Conservation (phyloP, 2,113 vertebrate species). For the Orthonyx spaldingii region DNA sequence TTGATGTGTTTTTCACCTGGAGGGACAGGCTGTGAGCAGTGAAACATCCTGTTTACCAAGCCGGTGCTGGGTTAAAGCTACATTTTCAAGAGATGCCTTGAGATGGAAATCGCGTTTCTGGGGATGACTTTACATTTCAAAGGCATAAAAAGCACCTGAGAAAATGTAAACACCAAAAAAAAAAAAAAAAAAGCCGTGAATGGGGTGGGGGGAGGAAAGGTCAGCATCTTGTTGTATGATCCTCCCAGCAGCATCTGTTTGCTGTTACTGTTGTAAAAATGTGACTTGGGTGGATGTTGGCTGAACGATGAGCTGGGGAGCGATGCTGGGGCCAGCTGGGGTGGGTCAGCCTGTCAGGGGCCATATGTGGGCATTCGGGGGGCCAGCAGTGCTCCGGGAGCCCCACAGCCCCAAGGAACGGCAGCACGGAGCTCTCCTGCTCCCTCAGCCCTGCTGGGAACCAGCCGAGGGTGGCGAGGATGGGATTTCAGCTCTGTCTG, state of each 20-base stretch:
- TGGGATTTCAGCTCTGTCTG: not conserved
- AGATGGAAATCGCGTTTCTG: not conserved
- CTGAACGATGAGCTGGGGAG: not conserved
- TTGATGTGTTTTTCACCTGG: not conserved
- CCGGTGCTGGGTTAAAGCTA: not conserved
- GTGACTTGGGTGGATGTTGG: not conserved
- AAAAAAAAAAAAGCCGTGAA: not conserved
- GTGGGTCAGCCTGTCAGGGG: not conserved
- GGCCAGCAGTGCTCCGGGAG: not conserved
- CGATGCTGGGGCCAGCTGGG: no score
- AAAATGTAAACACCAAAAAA: not conserved
- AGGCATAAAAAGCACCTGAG: not conserved
- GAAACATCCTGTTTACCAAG: not conserved
- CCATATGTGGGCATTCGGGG: not conserved
- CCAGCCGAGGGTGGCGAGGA: not conserved
- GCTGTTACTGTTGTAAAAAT: not conserved
- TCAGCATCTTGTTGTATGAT: conserved; percentile 26
- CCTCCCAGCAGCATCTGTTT: conserved; percentile 9
- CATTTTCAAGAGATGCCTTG: not conserved
- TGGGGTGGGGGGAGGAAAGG: conserved; percentile 29
- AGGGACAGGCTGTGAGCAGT: not conserved
- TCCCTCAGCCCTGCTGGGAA: not conserved
- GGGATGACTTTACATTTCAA: not conserved
- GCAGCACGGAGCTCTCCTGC: not conserved
- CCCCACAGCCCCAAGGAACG: accelerated